These are phyloP conservation scores for Amphiura filiformis DNA, from an alignment of 35 echinoderm and acorn worm species.

Conservation along the genomic window DNA sequence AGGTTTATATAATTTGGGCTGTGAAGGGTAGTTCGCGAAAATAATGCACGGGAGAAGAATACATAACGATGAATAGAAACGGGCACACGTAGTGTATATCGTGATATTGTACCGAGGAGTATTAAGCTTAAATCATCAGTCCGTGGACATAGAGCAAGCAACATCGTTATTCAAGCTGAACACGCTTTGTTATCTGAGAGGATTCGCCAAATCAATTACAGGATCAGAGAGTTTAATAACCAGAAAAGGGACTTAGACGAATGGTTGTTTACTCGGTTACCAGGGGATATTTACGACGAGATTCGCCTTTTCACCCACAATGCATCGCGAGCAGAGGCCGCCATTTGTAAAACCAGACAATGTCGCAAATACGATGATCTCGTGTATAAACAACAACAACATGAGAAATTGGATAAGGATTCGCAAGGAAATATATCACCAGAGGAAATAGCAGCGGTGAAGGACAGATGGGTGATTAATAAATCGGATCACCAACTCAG, in stretches of 20 bases:
- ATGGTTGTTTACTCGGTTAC: neutral
- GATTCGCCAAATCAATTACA: neutral
- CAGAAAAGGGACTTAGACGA: neutral
- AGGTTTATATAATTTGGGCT: too few relatives aligned
- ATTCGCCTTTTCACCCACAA: neutral
- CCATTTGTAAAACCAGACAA: neutral
- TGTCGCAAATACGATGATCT: neutral
- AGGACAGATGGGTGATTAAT: conserved; percentile 4
- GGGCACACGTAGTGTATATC: too few relatives aligned
- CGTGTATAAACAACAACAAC: neutral
- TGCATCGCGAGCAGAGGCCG: neutral
- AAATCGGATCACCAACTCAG: neutral
- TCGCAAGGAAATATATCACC: neutral
- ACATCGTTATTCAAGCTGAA: neutral
- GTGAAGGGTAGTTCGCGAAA: too few relatives aligned
- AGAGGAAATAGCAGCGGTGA: neutral
- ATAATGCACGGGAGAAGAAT: too few relatives aligned
- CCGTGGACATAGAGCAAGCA: neutral
- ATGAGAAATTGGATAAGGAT: neutral
- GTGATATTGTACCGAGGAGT: neutral
- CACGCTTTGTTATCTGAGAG: neutral
- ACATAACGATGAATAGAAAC: too few relatives aligned
- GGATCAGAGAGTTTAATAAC: neutral
- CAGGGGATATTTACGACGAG: neutral
- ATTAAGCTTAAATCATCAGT: neutral